Evolutionary conservation across 2,888 invertebrate species (phyloP), one percentile per base, ranked within the genome.

Genomic region (Drosophila sordidula): DNA sequence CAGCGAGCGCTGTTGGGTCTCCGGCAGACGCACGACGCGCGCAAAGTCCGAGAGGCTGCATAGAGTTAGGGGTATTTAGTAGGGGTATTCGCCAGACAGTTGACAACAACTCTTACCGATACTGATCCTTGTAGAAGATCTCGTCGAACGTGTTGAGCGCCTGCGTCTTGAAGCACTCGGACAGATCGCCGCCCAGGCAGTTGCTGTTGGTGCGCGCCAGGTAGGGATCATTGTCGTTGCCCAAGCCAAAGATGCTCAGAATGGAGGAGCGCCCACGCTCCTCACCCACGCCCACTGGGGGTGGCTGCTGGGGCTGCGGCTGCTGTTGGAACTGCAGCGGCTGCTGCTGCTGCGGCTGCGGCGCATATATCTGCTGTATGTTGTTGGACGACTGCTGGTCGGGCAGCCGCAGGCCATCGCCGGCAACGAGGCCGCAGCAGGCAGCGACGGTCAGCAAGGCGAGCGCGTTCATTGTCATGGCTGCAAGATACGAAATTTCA

Each of bases 111-210:
- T 11, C 90, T 87, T 86, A 93, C 93, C 82, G 63, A 80, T 94
- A 94, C 75, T 93, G 92, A 52, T 93, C 94, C 80, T 95, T 94
- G 86, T 94, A 94, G 89, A 97, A 96, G 91, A 97, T 96, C 57
- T 96, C 96, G 54, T 96, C 95, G 62, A 97, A 95, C 0, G 95
- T 95, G 58, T 94, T 93, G 51, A 97, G 91, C 0, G 97, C 96
- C 75, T 95, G 95, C 0, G 96, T 96, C 89, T 97, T 97, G 90
- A 97, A 97, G 90, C 97, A 97, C 89, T 97, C 96, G 0, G 96
- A 95, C n/a, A 97, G 92, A 90, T 97, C 96, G 4, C 97, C 97
- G 69, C 94, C 94, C 59, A 97, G 92, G 81, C 97, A 97, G 71
- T 95, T 95, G 71, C 95, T 93, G 58, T 96, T 96, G 0, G 95